Evolutionary conservation across 1,140 invertebrate species (phyloP).

Genomic region (Calliopsis andreniformis): DNA sequence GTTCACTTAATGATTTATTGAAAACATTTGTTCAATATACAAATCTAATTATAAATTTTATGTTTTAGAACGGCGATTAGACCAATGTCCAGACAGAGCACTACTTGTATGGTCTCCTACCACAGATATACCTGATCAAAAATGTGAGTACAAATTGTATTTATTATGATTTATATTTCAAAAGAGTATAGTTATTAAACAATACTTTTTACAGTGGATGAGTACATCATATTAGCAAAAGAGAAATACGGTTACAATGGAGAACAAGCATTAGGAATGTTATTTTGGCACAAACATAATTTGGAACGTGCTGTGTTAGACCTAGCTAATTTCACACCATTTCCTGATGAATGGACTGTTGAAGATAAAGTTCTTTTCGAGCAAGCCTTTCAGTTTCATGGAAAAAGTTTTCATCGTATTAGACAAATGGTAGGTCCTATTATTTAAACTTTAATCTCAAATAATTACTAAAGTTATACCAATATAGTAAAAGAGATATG

Average conservation of each 20-base stretch:
- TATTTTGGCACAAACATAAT: conserved; percentile 99
- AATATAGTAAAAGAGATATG: not conserved
- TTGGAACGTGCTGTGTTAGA: conserved; percentile 95
- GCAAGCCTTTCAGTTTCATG: conserved; percentile 98
- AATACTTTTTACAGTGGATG: conserved; percentile 89
- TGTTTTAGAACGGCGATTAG: conserved; percentile 75
- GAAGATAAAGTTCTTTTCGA: conserved; percentile 99
- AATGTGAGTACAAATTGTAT: conserved; percentile 85
- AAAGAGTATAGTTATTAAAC: conserved; percentile 28
- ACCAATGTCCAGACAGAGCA: conserved; percentile 88
- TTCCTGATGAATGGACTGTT: conserved; percentile 98
- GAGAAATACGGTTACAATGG: conserved; percentile 99
- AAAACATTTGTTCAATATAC: not conserved
- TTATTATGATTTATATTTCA: conserved; percentile 35
- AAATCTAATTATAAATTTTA: conserved; percentile 16
- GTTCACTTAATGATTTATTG: conserved; percentile 3
- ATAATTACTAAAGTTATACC: conserved; percentile 4
- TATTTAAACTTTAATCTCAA: not conserved
- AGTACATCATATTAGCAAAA: conserved; percentile 96
- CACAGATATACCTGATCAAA: conserved; percentile 91
- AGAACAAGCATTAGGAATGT: conserved; percentile 98
- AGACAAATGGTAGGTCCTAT: conserved; percentile 93
- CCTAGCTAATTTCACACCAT: conserved; percentile 97
- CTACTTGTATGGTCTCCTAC: conserved; percentile 97
- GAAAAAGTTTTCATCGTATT: conserved; percentile 98